phyloP scores from a whole-genome alignment of 2,113 vertebrate genomes.

The Thomomys bottae region DNA sequence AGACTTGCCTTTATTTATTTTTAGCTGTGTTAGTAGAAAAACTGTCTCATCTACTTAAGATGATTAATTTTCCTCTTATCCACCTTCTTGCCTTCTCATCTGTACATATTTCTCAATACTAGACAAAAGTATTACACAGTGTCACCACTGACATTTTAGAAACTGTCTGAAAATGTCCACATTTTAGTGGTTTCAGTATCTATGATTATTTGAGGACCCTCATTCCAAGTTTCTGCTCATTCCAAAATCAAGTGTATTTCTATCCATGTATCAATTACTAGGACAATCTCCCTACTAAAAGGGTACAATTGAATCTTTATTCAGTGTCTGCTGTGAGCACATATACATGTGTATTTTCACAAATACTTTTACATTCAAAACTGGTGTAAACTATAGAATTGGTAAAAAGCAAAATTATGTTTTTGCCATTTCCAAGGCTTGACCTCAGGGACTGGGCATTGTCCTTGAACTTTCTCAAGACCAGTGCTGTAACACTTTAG shows the following conservation, averaged over 20 bases:
- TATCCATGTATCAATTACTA: not conserved
- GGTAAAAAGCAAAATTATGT: not conserved
- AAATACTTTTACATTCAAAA: too few relatives aligned
- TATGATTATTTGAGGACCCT: not conserved
- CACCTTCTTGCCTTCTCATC: not conserved
- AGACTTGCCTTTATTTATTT: conserved; percentile 38
- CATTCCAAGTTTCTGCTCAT: not conserved
- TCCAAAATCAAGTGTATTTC: conserved; percentile 21
- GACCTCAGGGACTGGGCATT: too few relatives aligned
- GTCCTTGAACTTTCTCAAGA: too few relatives aligned
- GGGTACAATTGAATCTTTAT: not conserved
- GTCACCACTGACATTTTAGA: not conserved
- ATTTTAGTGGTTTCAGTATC: not conserved
- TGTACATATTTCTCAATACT: not conserved
- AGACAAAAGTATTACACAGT: not conserved
- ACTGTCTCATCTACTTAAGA: conserved; percentile 42
- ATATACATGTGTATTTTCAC: not conserved
- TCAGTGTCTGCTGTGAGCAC: not conserved
- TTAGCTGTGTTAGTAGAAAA: conserved; percentile 49
- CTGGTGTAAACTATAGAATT: not conserved
- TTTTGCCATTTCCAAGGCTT: too few relatives aligned
- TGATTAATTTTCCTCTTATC: conserved; percentile 21
- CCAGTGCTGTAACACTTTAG: too few relatives aligned
- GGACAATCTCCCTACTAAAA: not conserved
- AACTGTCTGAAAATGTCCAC: not conserved